These are phyloP conservation scores for Sebastes jordani DNA, from an alignment of 2,797 vertebrate genomes.

Conservation along the genomic window DNA sequence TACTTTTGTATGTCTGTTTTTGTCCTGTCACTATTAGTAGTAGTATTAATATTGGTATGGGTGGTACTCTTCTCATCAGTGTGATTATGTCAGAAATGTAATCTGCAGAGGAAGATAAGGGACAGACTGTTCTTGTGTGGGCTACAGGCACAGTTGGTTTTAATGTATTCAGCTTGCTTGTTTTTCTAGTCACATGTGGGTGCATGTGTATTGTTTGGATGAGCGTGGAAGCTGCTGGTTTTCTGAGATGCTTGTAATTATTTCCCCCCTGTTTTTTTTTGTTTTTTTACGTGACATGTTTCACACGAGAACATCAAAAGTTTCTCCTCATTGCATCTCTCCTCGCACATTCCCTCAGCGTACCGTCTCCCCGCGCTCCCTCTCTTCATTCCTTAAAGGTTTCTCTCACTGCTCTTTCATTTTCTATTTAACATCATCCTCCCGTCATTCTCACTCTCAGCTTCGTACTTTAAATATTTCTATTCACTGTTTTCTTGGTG, in stretches of 20 bases:
- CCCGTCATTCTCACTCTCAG: slow-evolving; percentile 11
- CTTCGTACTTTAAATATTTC: slow-evolving; percentile 21
- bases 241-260: slow-evolving; percentile 50
- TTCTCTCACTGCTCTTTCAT: slow-evolving; percentile 22
- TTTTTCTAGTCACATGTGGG: slow-evolving; percentile 37
- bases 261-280: slow-evolving; percentile 3
- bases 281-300: slow-evolving; percentile 44
- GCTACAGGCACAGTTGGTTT: slow-evolving; percentile 23
- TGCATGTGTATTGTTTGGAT: slow-evolving; percentile 50
- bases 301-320: slow-evolving; percentile 53
- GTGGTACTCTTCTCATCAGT: slow-evolving; percentile 10
- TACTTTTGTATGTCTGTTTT: not conserved
- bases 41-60: slow-evolving; percentile 10
- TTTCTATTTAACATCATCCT: slow-evolving; percentile 24
- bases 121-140: slow-evolving; percentile 48
- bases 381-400: slow-evolving; percentile 25
- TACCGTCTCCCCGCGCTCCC: not conserved
- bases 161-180: slow-evolving; percentile 38
- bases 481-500: slow-evolving; percentile 19
- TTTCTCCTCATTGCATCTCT: slow-evolving; percentile 24
- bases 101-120: slow-evolving; percentile 35
- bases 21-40: not conserved
- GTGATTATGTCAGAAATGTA: slow-evolving; percentile 28
- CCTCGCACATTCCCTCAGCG: slow-evolving; percentile 19
- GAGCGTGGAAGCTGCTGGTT: slow-evolving; percentile 41